Evolutionary conservation across 2,113 vertebrate species (phyloP).

Genomic region (Centropus unirufus): DNA sequence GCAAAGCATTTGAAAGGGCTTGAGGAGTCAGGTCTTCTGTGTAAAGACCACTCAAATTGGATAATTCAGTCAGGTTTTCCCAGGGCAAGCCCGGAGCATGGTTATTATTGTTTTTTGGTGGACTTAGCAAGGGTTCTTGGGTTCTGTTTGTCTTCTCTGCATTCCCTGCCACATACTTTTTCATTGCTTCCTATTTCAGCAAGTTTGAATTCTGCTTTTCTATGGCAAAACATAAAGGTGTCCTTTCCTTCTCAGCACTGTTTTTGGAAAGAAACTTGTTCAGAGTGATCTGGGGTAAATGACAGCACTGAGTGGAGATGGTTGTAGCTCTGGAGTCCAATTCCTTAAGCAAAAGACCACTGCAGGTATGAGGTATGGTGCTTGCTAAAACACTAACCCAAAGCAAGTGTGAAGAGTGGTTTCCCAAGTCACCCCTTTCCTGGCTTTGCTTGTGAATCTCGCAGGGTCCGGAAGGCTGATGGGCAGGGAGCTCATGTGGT

Average conservation of each 20-base stretch:
- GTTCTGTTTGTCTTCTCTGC: background rate
- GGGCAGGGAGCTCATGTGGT: background rate
- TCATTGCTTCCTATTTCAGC: background rate
- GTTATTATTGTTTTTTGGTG: background rate
- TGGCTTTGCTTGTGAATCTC: background rate
- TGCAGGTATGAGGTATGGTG: background rate
- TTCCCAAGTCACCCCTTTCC: background rate
- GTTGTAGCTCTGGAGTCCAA: background rate
- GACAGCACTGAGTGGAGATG: background rate
- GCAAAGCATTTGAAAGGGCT: background rate
- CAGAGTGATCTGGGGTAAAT: background rate
- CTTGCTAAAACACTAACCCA: background rate
- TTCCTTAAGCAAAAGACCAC: background rate
- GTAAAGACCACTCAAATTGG: background rate
- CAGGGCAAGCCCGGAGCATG: background rate
- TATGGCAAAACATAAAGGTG: background rate
- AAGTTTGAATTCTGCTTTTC: background rate
- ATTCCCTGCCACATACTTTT: background rate
- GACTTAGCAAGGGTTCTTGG: background rate
- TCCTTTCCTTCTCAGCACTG: background rate
- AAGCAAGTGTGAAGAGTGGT: background rate
- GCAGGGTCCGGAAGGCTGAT: too few species aligned
- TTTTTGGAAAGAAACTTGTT: background rate
- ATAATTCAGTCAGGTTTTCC: background rate
- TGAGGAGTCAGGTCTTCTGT: background rate